Percentiles rank a stretch among this genome's conserved stretches.
Evolutionary conservation across 2,888 invertebrate genomes (phyloP).

Genomic region (Perdita meconis): DNA sequence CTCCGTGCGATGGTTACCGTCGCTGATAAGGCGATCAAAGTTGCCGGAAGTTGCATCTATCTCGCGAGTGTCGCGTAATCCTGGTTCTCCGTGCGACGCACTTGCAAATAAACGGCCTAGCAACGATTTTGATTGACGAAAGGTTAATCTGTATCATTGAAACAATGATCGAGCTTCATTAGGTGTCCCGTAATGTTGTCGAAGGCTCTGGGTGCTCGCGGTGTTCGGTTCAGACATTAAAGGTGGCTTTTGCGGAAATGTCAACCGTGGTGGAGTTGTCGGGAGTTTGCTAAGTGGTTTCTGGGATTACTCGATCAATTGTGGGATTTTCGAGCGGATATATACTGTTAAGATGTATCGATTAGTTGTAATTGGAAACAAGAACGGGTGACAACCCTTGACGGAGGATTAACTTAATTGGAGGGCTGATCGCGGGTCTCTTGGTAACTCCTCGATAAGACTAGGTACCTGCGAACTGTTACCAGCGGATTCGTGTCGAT

Average conservation of each 20-base stretch:
- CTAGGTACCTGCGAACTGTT: too few species aligned
- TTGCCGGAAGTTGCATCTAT: not conserved
- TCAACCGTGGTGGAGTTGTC: not conserved
- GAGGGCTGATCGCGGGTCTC: too few species aligned
- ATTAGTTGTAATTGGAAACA: not conserved
- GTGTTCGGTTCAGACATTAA: not conserved
- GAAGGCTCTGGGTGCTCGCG: not conserved
- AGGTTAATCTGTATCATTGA: not conserved
- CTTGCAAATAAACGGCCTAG: not conserved
- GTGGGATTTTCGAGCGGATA: not conserved
- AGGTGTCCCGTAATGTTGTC: not conserved
- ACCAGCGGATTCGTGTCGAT: too few species aligned
- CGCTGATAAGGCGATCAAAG: constrained; percentile 9
- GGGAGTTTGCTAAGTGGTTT: not conserved
- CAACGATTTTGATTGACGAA: not conserved
- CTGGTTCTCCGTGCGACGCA: not conserved
- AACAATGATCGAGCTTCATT: not conserved
- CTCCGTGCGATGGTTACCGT: constrained; percentile 1
- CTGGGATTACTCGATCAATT: not conserved
- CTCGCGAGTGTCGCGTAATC: not conserved
- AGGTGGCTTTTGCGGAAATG: not conserved
- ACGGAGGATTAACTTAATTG: not conserved
- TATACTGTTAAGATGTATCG: not conserved
- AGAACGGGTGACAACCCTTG: not conserved
- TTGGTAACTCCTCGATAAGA: not conserved